Base-by-base conservation (phyloP, 1,140 invertebrate genomes). In the Parapsyche elsis region DNA sequence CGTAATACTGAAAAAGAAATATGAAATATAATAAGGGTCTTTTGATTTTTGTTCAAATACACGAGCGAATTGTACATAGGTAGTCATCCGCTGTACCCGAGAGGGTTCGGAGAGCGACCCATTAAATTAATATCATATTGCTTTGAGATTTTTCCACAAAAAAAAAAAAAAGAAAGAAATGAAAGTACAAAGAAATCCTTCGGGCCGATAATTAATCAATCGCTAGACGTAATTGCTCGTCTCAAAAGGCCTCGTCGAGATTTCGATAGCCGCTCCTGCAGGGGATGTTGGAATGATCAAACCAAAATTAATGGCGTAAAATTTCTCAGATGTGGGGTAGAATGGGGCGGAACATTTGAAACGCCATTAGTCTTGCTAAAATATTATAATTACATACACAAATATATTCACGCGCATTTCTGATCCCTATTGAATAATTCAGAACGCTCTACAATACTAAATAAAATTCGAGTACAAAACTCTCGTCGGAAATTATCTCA, bases 161-260 rank as follows among this genome's bases (percentile, higher is more conserved):
- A 1, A 38, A 38, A 38, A 38, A 38, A 38, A 26, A 26, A 76
- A 59, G 19, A 61, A 76, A 59, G 38, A 76, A 67, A 67, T 53
- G 10, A 67, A 9, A n/a, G 49, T 14, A 57, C 49, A 26, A 75
- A 74, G 71, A 75, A 73, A 57, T 49, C 53, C 73, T 57, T 30
- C 73, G 59, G 12, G 24, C 30, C 49, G 57, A 64, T 77, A 77
- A 77, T 77, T 77, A 77, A 77, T 64, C 75, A 77, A 77, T 77
- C 75, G 75, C 19, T 23, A 53, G 57, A 53, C 73, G 30, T 67
- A 77, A 75, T 75, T 75, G 73, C 46, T 57, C 73, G 23, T 75
- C 49, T 49, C 73, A 75, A 75, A 77, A 64, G 59, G 26, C 53
- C 16, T n/a, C 14, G 26, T 45, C 10, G 46, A 49, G 59, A 77